Conservation (phyloP, 2,888 invertebrate genomes). For the Chydorus sphaericus region DNA sequence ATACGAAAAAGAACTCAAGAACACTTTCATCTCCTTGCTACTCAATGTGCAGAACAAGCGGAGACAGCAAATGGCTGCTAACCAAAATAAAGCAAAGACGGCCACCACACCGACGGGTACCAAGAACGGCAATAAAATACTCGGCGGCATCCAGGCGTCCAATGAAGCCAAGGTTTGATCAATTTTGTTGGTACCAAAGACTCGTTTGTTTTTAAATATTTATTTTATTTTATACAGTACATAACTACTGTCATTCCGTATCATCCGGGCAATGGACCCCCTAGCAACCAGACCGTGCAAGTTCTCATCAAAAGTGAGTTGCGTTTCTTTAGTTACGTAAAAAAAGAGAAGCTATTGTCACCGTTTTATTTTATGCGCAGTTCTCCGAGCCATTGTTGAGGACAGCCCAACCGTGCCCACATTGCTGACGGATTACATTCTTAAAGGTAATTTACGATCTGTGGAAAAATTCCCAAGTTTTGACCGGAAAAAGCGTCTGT, state of each 20-base stretch:
- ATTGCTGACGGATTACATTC: conserved; percentile 93
- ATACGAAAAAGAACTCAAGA: conserved; percentile 95
- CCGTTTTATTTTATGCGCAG: conserved; percentile 39
- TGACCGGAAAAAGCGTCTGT: background rate
- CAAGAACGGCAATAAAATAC: conserved; percentile 15
- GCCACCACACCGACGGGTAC: conserved; percentile 30
- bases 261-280: conserved; percentile 78
- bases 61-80: conserved; percentile 79
- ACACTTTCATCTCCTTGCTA: conserved; percentile 94
- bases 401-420: conserved; percentile 96
- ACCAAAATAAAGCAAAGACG: conserved; percentile 47
- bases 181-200: background rate
- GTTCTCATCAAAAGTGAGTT: conserved; percentile 93
- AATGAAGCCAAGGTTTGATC: conserved; percentile 7
- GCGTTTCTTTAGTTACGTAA: conserved; percentile 1
- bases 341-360: background rate
- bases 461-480: too few relatives aligned
- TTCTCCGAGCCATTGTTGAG: conserved; percentile 93
- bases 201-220: too few relatives aligned
- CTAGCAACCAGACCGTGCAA: conserved; percentile 81
- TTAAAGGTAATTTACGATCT: conserved; percentile 49
- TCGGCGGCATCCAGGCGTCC: background rate
- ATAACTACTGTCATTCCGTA: conserved; percentile 98
- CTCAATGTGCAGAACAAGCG: conserved; percentile 90
- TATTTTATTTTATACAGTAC: conserved; percentile 48